Base-by-base conservation (phyloP, 2,797 vertebrate species). In the Babyrousa celebensis region DNA sequence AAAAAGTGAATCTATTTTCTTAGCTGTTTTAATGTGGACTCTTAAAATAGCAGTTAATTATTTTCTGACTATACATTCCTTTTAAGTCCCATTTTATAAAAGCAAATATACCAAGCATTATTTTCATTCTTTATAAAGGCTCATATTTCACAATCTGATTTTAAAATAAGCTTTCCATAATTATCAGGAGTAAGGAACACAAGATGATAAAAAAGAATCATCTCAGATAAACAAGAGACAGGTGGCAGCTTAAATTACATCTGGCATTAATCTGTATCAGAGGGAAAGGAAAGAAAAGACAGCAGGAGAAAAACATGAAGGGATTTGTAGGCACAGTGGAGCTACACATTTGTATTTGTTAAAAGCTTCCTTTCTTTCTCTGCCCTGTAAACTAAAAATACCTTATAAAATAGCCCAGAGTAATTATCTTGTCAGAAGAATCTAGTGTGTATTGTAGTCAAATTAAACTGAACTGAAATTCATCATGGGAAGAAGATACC, bases 401-500 rank as follows among this genome's bases (percentile, higher is more conserved):
- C 6, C 15, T 95, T 74, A 84, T 17, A 74, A 90, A 92, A 96
- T 12, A 40, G 21, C 12, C 83, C 29, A 85, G 29, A 91, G 21
- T 91, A 97, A 89, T 95, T 96, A 96, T 96, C 94, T 80, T 96
- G 72, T 90, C 96, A 96, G 71, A 89, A 95, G 25, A 86, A 9
- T 96, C 52, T 86, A 94, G 54, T n/a, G 17, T 86, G 67, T 27
- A 6, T 67, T 85, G 20, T 77, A 77, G 36, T 94, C 1, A 91
- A 96, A 97, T 79, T 74, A 95, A 94, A 96, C 6, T 78, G 54
- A 85, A 98, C 67, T 65, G 3, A 96, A 98, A 67, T 77, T 75
- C 62, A 65, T 92, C 48, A 60, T 6, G 32, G 74, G 17, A 52
- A 96, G 54, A 79, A 25, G 43, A 68, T 85, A 78, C 29, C n/a